phyloP scores from a whole-genome alignment of 2,797 vertebrate species.

The Acipenser ruthenus region DNA sequence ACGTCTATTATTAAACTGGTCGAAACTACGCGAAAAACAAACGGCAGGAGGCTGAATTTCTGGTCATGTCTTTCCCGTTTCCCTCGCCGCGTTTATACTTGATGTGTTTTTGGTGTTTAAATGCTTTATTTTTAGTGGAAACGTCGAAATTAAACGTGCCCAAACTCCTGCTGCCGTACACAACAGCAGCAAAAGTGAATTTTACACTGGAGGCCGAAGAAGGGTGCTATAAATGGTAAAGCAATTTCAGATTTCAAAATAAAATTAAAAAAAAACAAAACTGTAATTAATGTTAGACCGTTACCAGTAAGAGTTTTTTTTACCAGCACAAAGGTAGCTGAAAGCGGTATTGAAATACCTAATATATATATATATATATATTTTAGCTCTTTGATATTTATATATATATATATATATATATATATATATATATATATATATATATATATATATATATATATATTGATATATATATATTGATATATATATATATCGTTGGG shows the following conservation, averaged over 20 bases:
- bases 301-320: constrained; percentile 5
- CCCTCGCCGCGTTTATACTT: neutral
- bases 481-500: too few species aligned
- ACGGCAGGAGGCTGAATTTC: too few species aligned
- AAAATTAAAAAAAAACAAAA: neutral
- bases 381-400: too few species aligned
- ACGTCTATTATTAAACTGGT: too few species aligned
- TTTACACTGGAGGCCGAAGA: constrained; percentile 42
- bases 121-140: constrained; percentile 19
- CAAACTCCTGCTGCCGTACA: constrained; percentile 40
- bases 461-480: too few species aligned
- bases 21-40: too few species aligned
- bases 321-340: constrained; percentile 2
- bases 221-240: constrained; percentile 49
- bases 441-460: too few species aligned
- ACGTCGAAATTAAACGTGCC: constrained; percentile 45
- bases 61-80: too few species aligned
- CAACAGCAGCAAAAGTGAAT: constrained; percentile 32
- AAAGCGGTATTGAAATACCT: constrained; percentile 5
- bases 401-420: constrained; percentile 1
- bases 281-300: neutral
- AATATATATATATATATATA: neutral
- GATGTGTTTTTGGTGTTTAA: constrained; percentile 13
- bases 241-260: constrained; percentile 2
- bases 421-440: neutral